A percentile compares a stretch with the other conserved stretches of the same genome.
phyloP scores from a whole-genome alignment of 37 sponge, comb jelly and placozoan genomes.

The Ianthella basta region DNA sequence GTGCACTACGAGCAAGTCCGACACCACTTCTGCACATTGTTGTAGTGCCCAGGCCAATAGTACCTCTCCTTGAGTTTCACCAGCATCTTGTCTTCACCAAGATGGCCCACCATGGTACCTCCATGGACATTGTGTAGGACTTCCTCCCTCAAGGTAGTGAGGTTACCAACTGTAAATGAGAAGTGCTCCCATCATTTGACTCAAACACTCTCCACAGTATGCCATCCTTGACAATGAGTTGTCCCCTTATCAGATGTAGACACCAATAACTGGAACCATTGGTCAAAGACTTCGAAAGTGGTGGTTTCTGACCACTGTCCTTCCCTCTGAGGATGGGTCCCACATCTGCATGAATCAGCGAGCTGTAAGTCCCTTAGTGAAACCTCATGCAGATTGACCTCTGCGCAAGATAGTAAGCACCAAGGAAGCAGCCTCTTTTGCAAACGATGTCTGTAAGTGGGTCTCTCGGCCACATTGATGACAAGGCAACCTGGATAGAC shows the following conservation, averaged over 20 bases:
- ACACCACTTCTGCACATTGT: constrained; percentile 30
- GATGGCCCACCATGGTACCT: not conserved
- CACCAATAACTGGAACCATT: too few relatives aligned
- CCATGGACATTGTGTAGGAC: constrained; percentile 8
- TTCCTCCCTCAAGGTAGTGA: not conserved
- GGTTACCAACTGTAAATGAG: too few relatives aligned
- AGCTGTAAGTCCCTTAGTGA: not conserved
- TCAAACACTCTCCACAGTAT: too few relatives aligned
- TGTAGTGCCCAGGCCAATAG: constrained; percentile 42
- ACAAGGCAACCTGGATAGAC: too few relatives aligned
- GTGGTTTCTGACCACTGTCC: not conserved
- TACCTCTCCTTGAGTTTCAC: constrained; percentile 11
- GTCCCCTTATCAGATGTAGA: too few relatives aligned
- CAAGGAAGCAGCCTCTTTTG: too few relatives aligned
- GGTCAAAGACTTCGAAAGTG: too few relatives aligned
- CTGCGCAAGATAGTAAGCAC: too few relatives aligned
- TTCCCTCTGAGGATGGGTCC: not conserved
- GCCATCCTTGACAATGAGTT: too few relatives aligned
- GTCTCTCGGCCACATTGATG: too few relatives aligned
- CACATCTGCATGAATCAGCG: not conserved
- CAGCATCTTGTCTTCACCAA: constrained; percentile 27
- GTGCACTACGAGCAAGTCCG: constrained; percentile 21
- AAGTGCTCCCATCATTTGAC: too few relatives aligned
- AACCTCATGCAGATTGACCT: not conserved
- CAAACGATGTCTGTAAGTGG: too few relatives aligned